A percentile compares a stretch with the other conserved stretches of the same genome.
These are phyloP conservation scores for Pterocles burchelli DNA, from an alignment of 2,113 vertebrate genomes.

Conservation along the genomic window DNA sequence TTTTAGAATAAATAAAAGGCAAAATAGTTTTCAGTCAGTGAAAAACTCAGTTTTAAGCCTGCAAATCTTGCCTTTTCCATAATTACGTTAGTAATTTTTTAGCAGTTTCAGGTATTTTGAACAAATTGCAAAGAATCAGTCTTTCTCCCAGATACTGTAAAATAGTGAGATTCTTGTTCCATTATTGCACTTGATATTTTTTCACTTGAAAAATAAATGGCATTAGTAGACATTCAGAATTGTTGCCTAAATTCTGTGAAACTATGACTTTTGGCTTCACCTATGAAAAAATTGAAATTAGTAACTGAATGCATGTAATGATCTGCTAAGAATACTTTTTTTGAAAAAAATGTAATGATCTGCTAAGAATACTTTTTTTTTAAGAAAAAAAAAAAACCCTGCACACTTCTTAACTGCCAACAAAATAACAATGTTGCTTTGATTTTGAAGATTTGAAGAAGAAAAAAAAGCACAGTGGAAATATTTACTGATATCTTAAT, in stretches of 20 bases:
- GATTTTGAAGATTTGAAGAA: background rate
- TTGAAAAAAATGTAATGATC: background rate
- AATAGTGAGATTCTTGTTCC: background rate
- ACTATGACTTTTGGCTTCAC: background rate
- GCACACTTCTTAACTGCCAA: background rate
- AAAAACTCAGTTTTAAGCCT: background rate
- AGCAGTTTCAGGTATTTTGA: background rate
- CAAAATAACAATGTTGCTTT: background rate
- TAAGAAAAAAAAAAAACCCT: background rate
- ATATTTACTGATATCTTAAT: background rate
- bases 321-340: background rate
- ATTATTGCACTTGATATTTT: background rate
- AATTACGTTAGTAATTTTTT: background rate
- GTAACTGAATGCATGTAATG: background rate
- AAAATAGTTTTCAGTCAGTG: background rate
- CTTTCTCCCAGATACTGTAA: background rate
- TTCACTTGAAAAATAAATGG: background rate
- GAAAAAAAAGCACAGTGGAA: background rate
- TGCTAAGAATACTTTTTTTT: background rate
- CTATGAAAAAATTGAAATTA: background rate
- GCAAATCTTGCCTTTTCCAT: background rate
- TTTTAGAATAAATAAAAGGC: background rate
- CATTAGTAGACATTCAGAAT: background rate
- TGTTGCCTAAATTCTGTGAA: background rate
- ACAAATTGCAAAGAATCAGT: background rate